Evolutionary conservation across 2,797 vertebrate species (phyloP), one percentile per base, ranked within the genome.

Genomic region (Xyrichtys novacula): DNA sequence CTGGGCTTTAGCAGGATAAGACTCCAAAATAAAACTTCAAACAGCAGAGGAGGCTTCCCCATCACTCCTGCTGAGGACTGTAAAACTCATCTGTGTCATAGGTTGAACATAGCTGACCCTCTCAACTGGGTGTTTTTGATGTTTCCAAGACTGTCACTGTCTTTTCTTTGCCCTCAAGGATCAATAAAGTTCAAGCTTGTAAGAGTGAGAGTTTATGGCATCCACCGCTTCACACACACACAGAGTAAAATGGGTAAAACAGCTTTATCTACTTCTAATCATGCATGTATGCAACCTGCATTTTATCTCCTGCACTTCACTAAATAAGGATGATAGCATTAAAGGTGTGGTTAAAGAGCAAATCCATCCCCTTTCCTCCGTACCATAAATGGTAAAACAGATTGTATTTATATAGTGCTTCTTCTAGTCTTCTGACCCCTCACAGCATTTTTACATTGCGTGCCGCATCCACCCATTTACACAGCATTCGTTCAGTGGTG

Each of bases 21-120:
- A 4, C 25, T 76, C 62, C 62, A 43, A n/a, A n/a, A n/a, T 49
- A 70, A 26, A 73, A 86, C 85, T 80, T 88, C 76, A 87, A 85
- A 88, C 22, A 23, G 31, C 15, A 39, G 38, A 34, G 1, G 20
- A 43, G 28, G 56, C 42, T 67, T 65, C 49, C 8, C 19, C 54
- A 31, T 52, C 39, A 7, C 62, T 53, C 58, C 66, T 4, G 12
- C 65, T 39, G 73, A 74, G 50, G 17, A 38, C 42, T 23, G 44
- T 16, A 34, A 61, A 22, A 42, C 28, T 68, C 28, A 47, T 62
- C 50, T 79, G 32, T 46, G 59, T 32, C 38, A 34, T 7, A 52
- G 52, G 23, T 72, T 75, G 72, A 74, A 44, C 39, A 32, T 44
- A 8, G 7, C 48, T 52, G 43, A 67, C 26, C 22, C 17, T 42